phyloP scores from a whole-genome alignment of 2,888 invertebrate genomes.

The Temnothorax unifasciatus region DNA sequence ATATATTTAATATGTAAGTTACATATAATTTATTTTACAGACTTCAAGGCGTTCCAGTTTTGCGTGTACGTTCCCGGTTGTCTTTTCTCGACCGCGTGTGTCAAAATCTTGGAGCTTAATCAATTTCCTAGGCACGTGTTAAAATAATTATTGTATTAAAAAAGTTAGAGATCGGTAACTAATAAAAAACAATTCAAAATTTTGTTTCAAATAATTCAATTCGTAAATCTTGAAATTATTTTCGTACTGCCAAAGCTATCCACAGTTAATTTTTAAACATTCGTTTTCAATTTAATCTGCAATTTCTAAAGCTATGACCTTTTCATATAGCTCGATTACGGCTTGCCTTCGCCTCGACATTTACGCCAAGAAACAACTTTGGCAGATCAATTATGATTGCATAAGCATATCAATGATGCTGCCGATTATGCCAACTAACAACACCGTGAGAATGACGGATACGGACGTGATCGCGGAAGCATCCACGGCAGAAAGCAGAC shows the following conservation, averaged over 20 bases:
- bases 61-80: conserved; percentile 80
- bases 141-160: neutral
- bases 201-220: neutral
- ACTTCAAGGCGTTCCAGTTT: conserved; percentile 76
- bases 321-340: conserved; percentile 76
- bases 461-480: neutral
- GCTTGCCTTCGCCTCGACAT: conserved; percentile 79
- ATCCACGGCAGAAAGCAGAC: neutral
- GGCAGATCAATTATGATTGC: conserved; percentile 81
- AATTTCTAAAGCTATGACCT: neutral
- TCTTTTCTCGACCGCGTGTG: conserved; percentile 80
- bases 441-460: conserved; percentile 34
- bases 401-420: conserved; percentile 75
- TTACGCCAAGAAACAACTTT: conserved; percentile 75
- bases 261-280: neutral
- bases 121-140: conserved; percentile 75
- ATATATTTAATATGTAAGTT: neutral
- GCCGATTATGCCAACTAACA: conserved; percentile 57
- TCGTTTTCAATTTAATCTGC: neutral
- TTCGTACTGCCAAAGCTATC: neutral
- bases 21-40: conserved; percentile 65
- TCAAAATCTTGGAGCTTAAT: conserved; percentile 78
- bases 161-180: neutral
- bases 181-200: neutral
- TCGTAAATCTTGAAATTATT: neutral